Percentiles rank a stretch among this genome's conserved stretches.
phyloP scores from a whole-genome alignment of 2,113 vertebrate species.

The Eira barbara region DNA sequence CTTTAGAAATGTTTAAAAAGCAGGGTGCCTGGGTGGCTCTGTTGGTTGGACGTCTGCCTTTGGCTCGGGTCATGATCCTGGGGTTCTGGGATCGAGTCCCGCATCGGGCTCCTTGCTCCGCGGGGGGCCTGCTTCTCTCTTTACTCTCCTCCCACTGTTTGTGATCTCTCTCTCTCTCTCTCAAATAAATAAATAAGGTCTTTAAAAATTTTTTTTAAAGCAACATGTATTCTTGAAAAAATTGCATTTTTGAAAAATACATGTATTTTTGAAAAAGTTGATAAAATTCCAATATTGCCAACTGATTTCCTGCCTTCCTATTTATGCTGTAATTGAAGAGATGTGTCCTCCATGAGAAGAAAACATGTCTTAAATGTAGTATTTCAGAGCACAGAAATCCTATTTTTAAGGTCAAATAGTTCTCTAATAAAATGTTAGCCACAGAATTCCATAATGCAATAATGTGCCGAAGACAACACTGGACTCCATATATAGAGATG shows the following conservation, averaged over 20 bases:
- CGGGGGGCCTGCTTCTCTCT: no score
- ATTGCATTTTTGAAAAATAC: no score
- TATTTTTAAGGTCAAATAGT: background rate
- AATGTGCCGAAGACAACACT: background rate
- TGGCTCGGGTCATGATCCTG: background rate
- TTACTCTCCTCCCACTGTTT: no score
- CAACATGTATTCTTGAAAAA: background rate
- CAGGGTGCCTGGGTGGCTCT: no score
- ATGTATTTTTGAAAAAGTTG: background rate
- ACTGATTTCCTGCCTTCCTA: background rate
- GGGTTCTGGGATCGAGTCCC: background rate
- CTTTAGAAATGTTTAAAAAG: background rate
- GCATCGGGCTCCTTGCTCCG: no score
- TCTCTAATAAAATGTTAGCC: constrained; percentile 32
- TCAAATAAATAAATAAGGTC: no score
- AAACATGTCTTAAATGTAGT: background rate
- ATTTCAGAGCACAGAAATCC: constrained; percentile 22
- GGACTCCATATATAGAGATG: background rate
- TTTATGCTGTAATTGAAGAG: constrained; percentile 28
- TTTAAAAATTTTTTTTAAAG: background rate
- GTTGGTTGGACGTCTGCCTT: no score
- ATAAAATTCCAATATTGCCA: constrained; percentile 12
- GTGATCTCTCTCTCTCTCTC: no score
- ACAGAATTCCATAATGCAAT: background rate
- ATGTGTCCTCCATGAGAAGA: background rate